A percentile compares a stretch with the other conserved stretches of the same genome.
phyloP scores from a whole-genome alignment of 2,797 vertebrate species.

The Fratercula arctica region DNA sequence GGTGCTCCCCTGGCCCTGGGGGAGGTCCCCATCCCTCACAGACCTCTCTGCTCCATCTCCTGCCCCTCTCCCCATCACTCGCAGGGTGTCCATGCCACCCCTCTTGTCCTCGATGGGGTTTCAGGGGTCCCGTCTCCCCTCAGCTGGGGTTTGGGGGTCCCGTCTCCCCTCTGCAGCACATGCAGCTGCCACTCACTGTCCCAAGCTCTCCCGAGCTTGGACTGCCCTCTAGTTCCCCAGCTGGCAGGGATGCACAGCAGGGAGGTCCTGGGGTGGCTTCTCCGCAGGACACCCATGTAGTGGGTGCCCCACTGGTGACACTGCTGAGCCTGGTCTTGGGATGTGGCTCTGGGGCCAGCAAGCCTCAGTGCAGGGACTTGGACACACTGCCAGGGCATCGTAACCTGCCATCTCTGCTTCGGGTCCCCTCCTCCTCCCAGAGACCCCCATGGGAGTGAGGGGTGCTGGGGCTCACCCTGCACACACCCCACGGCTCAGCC shows the following conservation, averaged over 20 bases:
- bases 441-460: no score
- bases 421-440: background rate
- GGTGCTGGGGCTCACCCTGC: background rate
- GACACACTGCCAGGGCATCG: background rate
- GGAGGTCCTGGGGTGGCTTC: background rate
- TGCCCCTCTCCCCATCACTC: background rate
- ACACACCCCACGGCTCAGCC: no score
- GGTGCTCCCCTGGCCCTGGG: background rate
- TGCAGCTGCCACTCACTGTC: fast-evolving
- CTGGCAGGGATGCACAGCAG: background rate
- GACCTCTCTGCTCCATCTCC: background rate
- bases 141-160: background rate
- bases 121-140: no score
- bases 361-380: background rate
- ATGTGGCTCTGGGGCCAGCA: fast-evolving
- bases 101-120: background rate
- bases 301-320: background rate
- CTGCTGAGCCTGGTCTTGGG: background rate
- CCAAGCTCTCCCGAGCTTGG: background rate
- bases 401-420: background rate
- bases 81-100: background rate
- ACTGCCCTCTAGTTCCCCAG: background rate
- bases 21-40: background rate
- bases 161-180: fast-evolving
- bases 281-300: background rate